Percentiles rank a stretch among this genome's conserved stretches.
phyloP scores from a whole-genome alignment of 2,797 vertebrate species.

The Helicolenus hilgendorfi region DNA sequence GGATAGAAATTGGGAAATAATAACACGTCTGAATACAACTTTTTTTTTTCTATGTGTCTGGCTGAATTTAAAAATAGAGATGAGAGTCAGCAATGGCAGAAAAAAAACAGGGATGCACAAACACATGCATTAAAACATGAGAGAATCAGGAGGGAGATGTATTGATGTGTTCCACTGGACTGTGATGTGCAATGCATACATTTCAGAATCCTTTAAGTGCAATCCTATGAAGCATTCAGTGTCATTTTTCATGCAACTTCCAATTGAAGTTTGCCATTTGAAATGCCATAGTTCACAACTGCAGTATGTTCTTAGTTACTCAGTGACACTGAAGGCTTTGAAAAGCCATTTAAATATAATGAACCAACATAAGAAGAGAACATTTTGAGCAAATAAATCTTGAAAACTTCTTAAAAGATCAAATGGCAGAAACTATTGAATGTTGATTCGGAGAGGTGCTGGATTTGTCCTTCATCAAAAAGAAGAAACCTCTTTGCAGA shows the following conservation, averaged over 20 bases:
- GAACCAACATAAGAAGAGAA: not conserved
- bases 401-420: not conserved
- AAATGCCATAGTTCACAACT: slow-evolving; percentile 12
- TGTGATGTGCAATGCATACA: not conserved
- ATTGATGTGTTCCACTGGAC: not conserved
- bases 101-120: not conserved
- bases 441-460: not conserved
- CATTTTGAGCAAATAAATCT: not conserved
- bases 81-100: slow-evolving; percentile 9
- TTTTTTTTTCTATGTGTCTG: slow-evolving; percentile 9
- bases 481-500: not conserved
- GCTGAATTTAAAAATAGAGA: slow-evolving; percentile 64
- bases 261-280: slow-evolving; percentile 25
- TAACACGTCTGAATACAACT: slow-evolving; percentile 62
- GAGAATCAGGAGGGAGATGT: not conserved
- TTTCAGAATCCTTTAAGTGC: not conserved
- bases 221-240: not conserved
- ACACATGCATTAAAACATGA: slow-evolving; percentile 31
- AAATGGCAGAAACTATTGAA: not conserved
- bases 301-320: not conserved
- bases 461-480: slow-evolving; percentile 8
- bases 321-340: not conserved
- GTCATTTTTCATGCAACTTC: not conserved
- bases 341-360: not conserved
- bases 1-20: slow-evolving; percentile 77